phyloP scores from a whole-genome alignment of 1,140 invertebrate species.

The Cotesia vestalis region DNA sequence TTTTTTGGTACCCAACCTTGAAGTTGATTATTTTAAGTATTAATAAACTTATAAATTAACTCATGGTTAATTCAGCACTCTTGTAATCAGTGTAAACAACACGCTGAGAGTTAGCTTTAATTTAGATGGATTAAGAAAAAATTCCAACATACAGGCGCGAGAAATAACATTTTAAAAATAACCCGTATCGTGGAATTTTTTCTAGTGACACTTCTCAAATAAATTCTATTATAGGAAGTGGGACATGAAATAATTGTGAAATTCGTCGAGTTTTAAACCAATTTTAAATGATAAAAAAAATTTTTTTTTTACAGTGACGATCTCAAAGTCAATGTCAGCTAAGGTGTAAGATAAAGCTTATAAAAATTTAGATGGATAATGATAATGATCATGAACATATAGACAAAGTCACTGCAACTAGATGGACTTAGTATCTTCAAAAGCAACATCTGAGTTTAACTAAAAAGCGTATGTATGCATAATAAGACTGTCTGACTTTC shows the following conservation, averaged over 20 bases:
- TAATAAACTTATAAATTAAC: neutral
- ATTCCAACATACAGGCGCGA: too few relatives aligned
- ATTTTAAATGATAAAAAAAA: neutral
- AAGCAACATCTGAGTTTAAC: too few relatives aligned
- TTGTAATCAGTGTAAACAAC: neutral
- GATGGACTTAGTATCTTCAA: too few relatives aligned
- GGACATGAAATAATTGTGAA: conserved; percentile 3
- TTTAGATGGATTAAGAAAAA: too few relatives aligned
- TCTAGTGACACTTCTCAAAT: neutral
- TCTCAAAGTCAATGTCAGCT: neutral
- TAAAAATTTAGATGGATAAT: neutral
- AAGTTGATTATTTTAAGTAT: neutral
- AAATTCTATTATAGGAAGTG: neutral
- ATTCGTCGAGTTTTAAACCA: neutral
- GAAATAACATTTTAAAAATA: neutral
- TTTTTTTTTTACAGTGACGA: conserved; percentile 4
- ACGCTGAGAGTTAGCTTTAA: neutral
- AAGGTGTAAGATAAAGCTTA: neutral
- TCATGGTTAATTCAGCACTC: neutral
- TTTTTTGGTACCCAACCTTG: conserved; percentile 10
- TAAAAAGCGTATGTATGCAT: too few relatives aligned
- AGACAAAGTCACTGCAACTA: neutral
- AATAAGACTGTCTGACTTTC: too few relatives aligned
- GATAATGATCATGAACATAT: neutral
- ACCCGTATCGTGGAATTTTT: neutral